Conservation (phyloP, 2,113 vertebrate species). For the Sorex araneus region DNA sequence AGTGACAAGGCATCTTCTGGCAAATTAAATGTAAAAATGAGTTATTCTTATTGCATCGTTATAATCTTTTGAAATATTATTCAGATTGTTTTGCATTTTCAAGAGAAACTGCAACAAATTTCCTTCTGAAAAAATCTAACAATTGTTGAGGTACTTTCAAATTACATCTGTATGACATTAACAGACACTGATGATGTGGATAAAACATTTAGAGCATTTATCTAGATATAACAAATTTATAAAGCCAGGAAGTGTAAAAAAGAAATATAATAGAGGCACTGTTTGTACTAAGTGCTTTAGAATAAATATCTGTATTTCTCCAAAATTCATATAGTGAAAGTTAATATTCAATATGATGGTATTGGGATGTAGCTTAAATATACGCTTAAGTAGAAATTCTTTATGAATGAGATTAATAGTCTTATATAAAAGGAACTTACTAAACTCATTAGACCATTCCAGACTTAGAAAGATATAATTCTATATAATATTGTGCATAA, state of each 20-base stretch:
- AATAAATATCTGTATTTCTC: neutral
- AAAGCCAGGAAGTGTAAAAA: neutral
- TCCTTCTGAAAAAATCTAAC: neutral
- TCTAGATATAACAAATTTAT: neutral
- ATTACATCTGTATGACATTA: neutral
- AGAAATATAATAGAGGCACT: neutral
- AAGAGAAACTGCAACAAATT: neutral
- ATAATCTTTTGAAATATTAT: neutral
- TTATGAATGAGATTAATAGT: neutral
- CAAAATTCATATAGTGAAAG: neutral
- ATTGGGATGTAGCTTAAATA: neutral
- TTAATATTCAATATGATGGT: neutral
- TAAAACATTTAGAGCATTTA: neutral
- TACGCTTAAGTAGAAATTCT: neutral
- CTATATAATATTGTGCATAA: no score
- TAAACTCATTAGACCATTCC: neutral
- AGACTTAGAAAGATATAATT: no score
- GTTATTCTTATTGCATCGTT: neutral
- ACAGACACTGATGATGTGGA: neutral
- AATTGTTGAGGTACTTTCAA: neutral
- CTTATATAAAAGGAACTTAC: neutral
- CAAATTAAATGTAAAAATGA: neutral
- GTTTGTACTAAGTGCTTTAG: neutral
- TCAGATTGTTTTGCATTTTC: neutral
- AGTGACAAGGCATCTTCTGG: neutral